phyloP scores from a whole-genome alignment of 2,113 vertebrate genomes.

The Ahaetulla prasina region DNA sequence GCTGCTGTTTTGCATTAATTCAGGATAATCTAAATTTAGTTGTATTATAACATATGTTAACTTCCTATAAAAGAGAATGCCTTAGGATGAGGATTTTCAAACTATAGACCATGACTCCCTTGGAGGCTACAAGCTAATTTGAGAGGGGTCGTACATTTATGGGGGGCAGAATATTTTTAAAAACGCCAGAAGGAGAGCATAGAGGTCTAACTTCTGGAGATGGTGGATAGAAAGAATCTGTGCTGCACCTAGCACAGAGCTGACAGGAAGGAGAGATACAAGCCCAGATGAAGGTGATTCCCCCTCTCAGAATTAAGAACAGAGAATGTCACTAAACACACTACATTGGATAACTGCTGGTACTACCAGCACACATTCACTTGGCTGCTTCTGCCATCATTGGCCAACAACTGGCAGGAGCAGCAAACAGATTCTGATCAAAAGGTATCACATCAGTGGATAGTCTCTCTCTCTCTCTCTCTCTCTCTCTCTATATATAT shows the following conservation, averaged over 20 bases:
- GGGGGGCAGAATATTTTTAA: background rate
- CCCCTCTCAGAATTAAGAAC: background rate
- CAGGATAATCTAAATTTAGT: background rate
- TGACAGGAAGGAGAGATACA: background rate
- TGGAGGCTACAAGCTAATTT: background rate
- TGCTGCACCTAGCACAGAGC: background rate
- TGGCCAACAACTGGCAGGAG: background rate
- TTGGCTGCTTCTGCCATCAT: background rate
- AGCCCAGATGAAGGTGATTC: background rate
- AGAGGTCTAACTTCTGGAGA: no score
- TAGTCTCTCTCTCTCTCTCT: no score
- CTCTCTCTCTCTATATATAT: background rate
- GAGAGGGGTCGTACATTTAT: background rate
- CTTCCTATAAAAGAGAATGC: background rate
- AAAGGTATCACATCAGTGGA: background rate
- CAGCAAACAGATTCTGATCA: background rate
- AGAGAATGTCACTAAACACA: background rate
- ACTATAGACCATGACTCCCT: background rate
- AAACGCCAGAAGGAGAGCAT: background rate
- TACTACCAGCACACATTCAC: background rate
- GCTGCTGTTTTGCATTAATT: background rate
- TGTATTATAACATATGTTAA: background rate
- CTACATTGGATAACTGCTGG: background rate
- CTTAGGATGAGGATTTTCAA: background rate
- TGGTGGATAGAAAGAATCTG: background rate